These are phyloP conservation scores for Microctonus aethiopoides DNA, from an alignment of 2,888 invertebrate genomes.

Conservation along the genomic window DNA sequence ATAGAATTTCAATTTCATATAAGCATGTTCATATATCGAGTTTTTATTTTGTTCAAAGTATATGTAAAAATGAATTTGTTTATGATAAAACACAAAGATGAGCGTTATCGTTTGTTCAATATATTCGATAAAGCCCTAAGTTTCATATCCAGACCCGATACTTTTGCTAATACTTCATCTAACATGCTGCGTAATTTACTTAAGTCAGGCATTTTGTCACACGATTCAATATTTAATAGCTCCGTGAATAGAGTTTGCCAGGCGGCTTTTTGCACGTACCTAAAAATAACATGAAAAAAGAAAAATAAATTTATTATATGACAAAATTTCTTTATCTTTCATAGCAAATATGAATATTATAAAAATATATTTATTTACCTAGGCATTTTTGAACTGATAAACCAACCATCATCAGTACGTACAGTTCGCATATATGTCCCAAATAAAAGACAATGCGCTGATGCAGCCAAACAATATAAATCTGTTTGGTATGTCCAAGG, in stretches of 20 bases:
- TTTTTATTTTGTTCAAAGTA: conserved; percentile 44
- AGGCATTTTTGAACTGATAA: conserved; percentile 78
- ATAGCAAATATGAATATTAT: not conserved
- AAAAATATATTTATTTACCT: conserved; percentile 68
- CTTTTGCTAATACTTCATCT: conserved; percentile 60
- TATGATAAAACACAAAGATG: not conserved
- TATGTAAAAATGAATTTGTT: conserved; percentile 44
- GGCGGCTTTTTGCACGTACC: conserved; percentile 77
- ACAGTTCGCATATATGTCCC: conserved; percentile 89
- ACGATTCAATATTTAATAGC: conserved; percentile 84
- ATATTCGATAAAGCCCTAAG: conserved; percentile 61
- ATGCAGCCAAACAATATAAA: conserved; percentile 88
- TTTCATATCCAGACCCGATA: conserved; percentile 53
- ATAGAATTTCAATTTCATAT: conserved; percentile 57
- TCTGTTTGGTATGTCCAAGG: conserved; percentile 97
- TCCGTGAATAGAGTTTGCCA: conserved; percentile 86
- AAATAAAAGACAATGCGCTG: conserved; percentile 87
- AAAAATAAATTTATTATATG: conserved; percentile 18
- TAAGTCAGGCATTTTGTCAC: conserved; percentile 80
- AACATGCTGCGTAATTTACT: conserved; percentile 68
- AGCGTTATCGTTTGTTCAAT: conserved; percentile 65
- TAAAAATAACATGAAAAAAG: conserved; percentile 60
- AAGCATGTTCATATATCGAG: not conserved
- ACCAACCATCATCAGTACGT: conserved; percentile 75
- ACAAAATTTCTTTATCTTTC: not conserved